Evolutionary conservation across 2,888 invertebrate genomes (phyloP), one percentile per base, ranked within the genome.

Genomic region (Leuctra nigra): DNA sequence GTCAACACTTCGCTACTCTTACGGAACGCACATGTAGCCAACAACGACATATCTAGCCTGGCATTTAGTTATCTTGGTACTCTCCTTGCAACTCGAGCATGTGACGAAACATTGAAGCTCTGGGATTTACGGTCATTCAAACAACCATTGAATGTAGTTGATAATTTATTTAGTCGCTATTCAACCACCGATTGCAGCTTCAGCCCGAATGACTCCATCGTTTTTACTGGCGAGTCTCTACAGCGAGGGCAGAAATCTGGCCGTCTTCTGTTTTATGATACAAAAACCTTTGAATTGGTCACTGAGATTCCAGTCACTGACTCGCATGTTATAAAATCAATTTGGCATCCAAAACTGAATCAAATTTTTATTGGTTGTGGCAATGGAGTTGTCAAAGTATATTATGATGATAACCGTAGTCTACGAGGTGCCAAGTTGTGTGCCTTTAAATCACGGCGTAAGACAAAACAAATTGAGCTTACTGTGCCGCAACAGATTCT

Each of bases 281-380:
- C 87, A 0, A 82, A 84, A 56, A 89, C 84, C 0, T 90, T 91
- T 64, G 80, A 89, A 20, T 68, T 82, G 25, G 79, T 90, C 0
- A 82, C 85, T 38, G 80, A 85, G 61, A 82, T 96, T 55, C 80
- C 83, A 7, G 88, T 94, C 0, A 80, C 86, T 0, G 81, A 86
- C 65, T 86, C 91, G 0, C 91, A 91, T 62, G 84, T 93, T 0
- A 90, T 98, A 1, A 89, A 95, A 68, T 82, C 87, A 0, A 71
- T 90, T 0, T 99, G 99, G 99, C 98, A 99, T 73, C 91, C 98
- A 0, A 92, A 94, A 69, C 73, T 99, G n/a, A 98, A 99, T 69
- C 99, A 99, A 70, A 84, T 99, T 39, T 90, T 97, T 61, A 84
- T 92, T 0, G 91, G 95, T 0, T 90, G 91, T 64, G 93, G 93